Percentiles rank a stretch among this genome's conserved stretches.
Evolutionary conservation across 2,113 vertebrate genomes (phyloP).

Genomic region (Alexandromys fortis): DNA sequence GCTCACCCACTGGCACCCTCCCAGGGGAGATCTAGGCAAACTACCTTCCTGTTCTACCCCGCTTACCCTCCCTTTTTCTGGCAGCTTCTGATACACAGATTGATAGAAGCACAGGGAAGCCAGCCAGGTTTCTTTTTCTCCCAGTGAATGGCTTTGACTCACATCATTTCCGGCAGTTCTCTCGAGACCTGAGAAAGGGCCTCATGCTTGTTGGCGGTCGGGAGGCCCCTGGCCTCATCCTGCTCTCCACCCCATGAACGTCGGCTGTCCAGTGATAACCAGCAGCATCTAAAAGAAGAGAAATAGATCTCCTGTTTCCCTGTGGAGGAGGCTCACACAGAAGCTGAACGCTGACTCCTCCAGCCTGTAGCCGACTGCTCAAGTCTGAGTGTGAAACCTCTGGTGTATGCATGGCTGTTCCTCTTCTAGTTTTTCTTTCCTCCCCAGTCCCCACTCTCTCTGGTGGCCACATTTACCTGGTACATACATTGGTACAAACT

Average conservation of each 20-base stretch:
- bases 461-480: not conserved
- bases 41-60: not conserved
- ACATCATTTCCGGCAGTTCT: slow-evolving; percentile 58
- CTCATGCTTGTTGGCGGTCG: slow-evolving; percentile 38
- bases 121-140: slow-evolving; percentile 50
- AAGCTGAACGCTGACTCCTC: not conserved
- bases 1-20: not conserved
- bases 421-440: not conserved
- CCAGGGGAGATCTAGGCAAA: not conserved
- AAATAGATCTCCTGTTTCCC: not conserved
- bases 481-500: not conserved
- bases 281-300: slow-evolving; percentile 9
- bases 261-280: slow-evolving; percentile 18
- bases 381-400: not conserved
- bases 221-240: slow-evolving; percentile 48
- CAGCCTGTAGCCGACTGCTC: not conserved
- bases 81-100: not conserved
- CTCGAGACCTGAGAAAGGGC: slow-evolving; percentile 56
- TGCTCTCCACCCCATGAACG: not conserved
- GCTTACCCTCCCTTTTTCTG: not conserved
- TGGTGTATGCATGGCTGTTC: not conserved
- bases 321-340: not conserved
- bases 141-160: not conserved
- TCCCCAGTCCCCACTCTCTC: not conserved
- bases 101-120: slow-evolving; percentile 57